Conservation (phyloP, 2,113 vertebrate genomes). For the Shinisaurus crocodilurus region DNA sequence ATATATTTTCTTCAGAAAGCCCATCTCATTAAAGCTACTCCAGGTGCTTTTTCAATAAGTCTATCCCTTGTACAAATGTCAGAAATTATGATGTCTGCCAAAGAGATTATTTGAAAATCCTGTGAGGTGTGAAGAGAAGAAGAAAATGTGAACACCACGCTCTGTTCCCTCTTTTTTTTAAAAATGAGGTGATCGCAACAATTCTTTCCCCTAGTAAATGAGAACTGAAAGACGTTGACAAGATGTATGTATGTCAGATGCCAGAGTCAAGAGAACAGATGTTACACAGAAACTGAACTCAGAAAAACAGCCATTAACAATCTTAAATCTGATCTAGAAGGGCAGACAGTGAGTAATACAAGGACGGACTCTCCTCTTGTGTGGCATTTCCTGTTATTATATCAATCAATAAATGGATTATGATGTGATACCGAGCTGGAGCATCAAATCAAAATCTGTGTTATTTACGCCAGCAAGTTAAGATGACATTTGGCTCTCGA, state of each 20-base stretch:
- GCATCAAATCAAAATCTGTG: not conserved
- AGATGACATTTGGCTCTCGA: not conserved
- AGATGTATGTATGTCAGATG: slow-evolving; percentile 24
- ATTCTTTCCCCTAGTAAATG: slow-evolving; percentile 11
- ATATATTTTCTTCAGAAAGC: not conserved
- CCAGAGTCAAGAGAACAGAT: slow-evolving; percentile 32
- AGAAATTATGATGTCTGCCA: not conserved
- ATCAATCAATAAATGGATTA: not conserved
- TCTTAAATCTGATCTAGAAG: slow-evolving; percentile 28
- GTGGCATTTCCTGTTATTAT: slow-evolving; percentile 1
- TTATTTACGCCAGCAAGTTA: not conserved
- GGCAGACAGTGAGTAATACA: not conserved
- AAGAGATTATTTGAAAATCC: not conserved
- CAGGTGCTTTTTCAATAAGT: not conserved
- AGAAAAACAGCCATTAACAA: slow-evolving; percentile 15
- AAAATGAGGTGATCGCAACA: slow-evolving; percentile 16
- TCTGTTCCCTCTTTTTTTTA: not conserved
- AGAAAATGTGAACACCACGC: not conserved
- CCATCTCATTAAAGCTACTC: not conserved
- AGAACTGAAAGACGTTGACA: slow-evolving; percentile 12
- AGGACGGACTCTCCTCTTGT: not conserved
- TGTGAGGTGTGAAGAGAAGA: not conserved
- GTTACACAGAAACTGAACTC: slow-evolving; percentile 9
- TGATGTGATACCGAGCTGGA: not conserved
- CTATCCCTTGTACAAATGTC: slow-evolving; percentile 14